phyloP scores from a whole-genome alignment of 2,113 vertebrate species.

The Misgurnus mizolepis region DNA sequence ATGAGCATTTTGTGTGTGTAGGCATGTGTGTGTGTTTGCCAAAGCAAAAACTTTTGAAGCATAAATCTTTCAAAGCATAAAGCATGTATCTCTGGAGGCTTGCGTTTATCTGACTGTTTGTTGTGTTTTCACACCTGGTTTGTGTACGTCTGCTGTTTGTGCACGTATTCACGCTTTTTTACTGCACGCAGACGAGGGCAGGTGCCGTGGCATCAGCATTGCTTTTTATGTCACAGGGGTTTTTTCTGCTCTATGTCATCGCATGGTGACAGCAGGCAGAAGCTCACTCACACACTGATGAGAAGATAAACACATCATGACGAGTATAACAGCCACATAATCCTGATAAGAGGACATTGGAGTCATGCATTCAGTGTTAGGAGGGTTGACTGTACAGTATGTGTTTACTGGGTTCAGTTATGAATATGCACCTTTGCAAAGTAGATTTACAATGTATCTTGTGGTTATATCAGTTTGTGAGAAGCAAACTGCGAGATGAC shows the following conservation, averaged over 20 bases:
- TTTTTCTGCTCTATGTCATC: constrained; percentile 23
- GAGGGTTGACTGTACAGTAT: background rate
- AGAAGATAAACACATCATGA: constrained; percentile 43
- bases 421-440: constrained; percentile 1
- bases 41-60: constrained; percentile 3
- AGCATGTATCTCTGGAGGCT: background rate
- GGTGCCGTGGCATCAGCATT: background rate
- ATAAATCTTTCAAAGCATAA: background rate
- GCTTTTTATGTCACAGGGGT: background rate
- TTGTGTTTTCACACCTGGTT: constrained; percentile 18
- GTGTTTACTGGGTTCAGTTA: background rate
- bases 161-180: background rate
- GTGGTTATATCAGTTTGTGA: constrained; percentile 13
- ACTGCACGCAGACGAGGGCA: background rate
- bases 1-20: too few species aligned
- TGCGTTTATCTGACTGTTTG: background rate
- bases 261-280: constrained; percentile 19
- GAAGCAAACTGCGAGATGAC: background rate
- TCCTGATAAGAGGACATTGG: constrained; percentile 21
- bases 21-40: background rate
- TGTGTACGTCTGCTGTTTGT: constrained; percentile 8
- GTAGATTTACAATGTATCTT: background rate
- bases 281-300: constrained; percentile 40
- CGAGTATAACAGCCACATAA: constrained; percentile 8
- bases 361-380: constrained; percentile 20